Conservation (phyloP, 2,797 vertebrate genomes). For the Lutjanus argentimaculatus region DNA sequence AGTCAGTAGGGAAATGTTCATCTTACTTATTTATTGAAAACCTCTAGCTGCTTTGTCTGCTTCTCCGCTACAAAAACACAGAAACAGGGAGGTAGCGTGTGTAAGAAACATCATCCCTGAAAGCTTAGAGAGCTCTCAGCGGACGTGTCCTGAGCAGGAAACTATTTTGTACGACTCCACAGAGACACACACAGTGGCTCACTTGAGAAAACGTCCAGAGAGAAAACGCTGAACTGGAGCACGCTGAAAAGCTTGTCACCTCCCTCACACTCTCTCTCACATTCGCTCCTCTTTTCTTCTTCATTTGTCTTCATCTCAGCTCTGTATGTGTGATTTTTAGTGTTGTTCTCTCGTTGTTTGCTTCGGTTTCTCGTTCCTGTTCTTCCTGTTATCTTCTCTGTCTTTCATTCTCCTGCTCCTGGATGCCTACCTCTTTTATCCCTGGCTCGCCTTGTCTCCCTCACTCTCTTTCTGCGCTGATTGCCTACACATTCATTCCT, state of each 20-base stretch:
- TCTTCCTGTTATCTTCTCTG: slow-evolving; percentile 45
- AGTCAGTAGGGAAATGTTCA: slow-evolving; percentile 8
- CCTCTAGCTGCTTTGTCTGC: background rate
- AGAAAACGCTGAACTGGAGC: slow-evolving; percentile 30
- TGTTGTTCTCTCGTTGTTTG: slow-evolving; percentile 38
- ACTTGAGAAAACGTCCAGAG: slow-evolving; percentile 13
- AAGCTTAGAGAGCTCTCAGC: slow-evolving; percentile 11
- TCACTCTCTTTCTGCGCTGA: slow-evolving; percentile 39
- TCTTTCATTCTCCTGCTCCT: slow-evolving; percentile 52
- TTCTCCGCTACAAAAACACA: slow-evolving; percentile 7
- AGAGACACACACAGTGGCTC: slow-evolving; percentile 28
- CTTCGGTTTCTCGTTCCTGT: slow-evolving; percentile 29
- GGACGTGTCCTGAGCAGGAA: slow-evolving; percentile 21
- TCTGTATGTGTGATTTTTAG: slow-evolving; percentile 43
- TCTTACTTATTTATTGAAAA: slow-evolving; percentile 32
- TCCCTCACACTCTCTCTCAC: slow-evolving; percentile 25
- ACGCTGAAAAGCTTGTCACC: slow-evolving; percentile 39
- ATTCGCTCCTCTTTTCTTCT: slow-evolving; percentile 27
- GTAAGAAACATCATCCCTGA: slow-evolving; percentile 12
- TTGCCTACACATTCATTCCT: slow-evolving; percentile 67
- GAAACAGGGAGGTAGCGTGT: background rate
- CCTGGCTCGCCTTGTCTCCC: slow-evolving; percentile 28
- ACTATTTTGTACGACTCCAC: slow-evolving; percentile 21
- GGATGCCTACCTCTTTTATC: slow-evolving; percentile 44
- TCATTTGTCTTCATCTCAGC: slow-evolving; percentile 46